Percentiles rank a stretch among this genome's conserved stretches.
Conservation (phyloP, 2,113 vertebrate species). For the Pagrus major region DNA sequence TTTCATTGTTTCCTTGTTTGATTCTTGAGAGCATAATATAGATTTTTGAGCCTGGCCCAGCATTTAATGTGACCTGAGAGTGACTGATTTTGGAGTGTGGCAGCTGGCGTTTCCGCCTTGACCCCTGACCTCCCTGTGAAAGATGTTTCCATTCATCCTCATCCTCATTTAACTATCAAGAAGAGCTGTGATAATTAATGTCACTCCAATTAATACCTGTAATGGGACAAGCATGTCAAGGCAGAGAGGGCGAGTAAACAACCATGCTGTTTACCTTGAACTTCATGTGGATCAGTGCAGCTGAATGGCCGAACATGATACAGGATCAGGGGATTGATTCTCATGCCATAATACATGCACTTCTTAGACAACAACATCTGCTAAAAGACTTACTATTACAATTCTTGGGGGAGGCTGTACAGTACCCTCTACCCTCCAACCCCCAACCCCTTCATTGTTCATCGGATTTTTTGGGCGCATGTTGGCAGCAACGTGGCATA, state of each 20-base stretch:
- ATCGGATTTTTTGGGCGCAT: constrained; percentile 4
- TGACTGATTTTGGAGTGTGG: not conserved
- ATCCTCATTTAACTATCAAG: constrained; percentile 11
- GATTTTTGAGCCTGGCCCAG: not conserved
- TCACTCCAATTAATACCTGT: not conserved
- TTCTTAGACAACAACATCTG: constrained; percentile 23
- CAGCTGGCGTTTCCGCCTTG: not conserved
- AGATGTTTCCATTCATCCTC: constrained; percentile 12
- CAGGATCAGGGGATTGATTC: constrained; percentile 3
- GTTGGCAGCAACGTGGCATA: constrained; percentile 4
- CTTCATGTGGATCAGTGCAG: constrained; percentile 23
- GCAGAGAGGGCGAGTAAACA: constrained; percentile 43
- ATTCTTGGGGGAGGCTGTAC: not conserved
- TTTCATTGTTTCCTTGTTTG: not conserved
- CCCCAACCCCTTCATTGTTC: constrained; percentile 4
- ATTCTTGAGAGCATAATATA: not conserved
- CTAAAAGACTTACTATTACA: constrained; percentile 11
- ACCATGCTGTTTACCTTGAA: constrained; percentile 38
- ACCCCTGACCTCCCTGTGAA: constrained; percentile 16
- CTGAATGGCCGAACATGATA: constrained; percentile 7
- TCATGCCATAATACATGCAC: constrained; percentile 1
- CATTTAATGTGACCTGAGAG: not conserved
- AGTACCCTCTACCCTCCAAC: not conserved
- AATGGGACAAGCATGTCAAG: not conserved
- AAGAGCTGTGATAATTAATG: not conserved